A percentile compares a stretch with the other conserved stretches of the same genome.
These are phyloP conservation scores for Eulemur rubriventer DNA, from an alignment of 2,797 vertebrate species.

Conservation along the genomic window DNA sequence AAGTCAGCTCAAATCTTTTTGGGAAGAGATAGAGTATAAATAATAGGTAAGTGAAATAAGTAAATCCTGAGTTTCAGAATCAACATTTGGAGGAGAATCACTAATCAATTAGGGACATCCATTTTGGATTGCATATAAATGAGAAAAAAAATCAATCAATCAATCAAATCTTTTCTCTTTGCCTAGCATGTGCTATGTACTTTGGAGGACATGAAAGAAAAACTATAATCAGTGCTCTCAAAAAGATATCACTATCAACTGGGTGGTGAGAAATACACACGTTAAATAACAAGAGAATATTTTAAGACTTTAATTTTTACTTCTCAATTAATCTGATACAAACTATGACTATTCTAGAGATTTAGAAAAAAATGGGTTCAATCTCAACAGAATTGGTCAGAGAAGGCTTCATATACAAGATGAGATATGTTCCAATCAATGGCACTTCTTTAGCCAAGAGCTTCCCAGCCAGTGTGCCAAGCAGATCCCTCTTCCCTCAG, in stretches of 20 bases:
- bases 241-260: neutral
- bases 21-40: slow-evolving; percentile 8
- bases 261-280: neutral
- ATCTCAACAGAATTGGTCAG: neutral
- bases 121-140: neutral
- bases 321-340: neutral
- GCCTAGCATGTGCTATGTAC: neutral
- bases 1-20: neutral
- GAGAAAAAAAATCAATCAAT: neutral
- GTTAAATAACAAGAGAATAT: neutral
- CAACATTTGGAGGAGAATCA: neutral
- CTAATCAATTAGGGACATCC: neutral
- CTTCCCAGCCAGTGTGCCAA: neutral
- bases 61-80: neutral
- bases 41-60: slow-evolving; percentile 58
- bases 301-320: neutral
- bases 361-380: neutral
- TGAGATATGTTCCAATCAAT: neutral
- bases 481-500: neutral
- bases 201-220: slow-evolving; percentile 3
- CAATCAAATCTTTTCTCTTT: slow-evolving; percentile 24
- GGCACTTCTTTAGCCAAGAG: neutral
- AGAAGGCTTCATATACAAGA: neutral
- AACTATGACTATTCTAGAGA: neutral
- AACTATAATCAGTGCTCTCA: neutral